Evolutionary conservation across 2,113 vertebrate genomes (phyloP).

Genomic region (Cygnus atratus): DNA sequence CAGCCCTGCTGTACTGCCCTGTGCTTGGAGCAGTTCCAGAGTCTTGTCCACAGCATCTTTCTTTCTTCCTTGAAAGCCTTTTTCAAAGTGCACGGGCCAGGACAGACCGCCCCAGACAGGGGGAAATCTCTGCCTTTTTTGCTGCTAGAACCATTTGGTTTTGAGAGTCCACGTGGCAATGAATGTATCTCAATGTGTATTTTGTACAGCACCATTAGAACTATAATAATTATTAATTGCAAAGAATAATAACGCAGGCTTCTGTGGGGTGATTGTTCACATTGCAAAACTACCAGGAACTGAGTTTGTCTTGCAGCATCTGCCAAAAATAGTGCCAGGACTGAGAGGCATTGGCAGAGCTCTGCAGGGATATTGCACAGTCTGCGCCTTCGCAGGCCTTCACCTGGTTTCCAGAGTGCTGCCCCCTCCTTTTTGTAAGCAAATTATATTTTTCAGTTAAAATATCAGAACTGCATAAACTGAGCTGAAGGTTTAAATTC

Average conservation of each 20-base stretch:
- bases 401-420: background rate
- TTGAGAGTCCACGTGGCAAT: background rate
- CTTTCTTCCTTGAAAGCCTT: background rate
- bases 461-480: background rate
- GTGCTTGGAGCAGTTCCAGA: background rate
- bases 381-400: fast-evolving
- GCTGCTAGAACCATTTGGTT: background rate
- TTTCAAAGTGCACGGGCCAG: background rate
- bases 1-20: background rate
- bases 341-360: background rate
- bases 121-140: background rate
- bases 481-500: background rate
- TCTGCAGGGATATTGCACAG: background rate
- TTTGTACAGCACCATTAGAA: background rate
- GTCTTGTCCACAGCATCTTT: background rate
- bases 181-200: background rate
- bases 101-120: background rate
- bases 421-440: background rate
- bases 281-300: background rate
- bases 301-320: background rate
- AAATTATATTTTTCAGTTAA: background rate
- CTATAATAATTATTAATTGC: background rate
- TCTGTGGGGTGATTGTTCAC: background rate
- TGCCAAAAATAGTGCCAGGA: background rate
- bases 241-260: background rate